Base-by-base conservation (phyloP, 2,113 vertebrate genomes). In the Colossoma macropomum region DNA sequence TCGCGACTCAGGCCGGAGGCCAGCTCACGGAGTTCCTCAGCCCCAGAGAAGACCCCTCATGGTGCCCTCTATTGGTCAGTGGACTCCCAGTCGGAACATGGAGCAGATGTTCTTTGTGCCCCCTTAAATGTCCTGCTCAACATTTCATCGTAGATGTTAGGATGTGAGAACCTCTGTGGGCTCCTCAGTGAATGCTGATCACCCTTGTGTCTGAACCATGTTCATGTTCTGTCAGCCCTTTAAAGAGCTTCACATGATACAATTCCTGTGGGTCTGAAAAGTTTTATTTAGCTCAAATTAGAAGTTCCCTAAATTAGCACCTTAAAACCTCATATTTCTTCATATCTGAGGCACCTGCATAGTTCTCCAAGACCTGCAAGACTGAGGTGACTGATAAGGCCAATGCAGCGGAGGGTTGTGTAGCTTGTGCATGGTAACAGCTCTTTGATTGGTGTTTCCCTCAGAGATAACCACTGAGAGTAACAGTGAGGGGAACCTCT, bases 1-100 rank as follows among this genome's bases (percentile, higher is more conserved):
- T 81, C 95, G 92, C 7, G 92, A 95, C 0, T 27, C 82, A 0
- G 93, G 93, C n/a, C 92, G 95, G 80, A 93, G 95, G 89, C 84
- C 89, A 41, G 84, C 94, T 74, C 96, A 93, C 0, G 86, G 95
- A 17, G 88, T 93, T 5, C 54, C 92, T 0, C 95, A 93, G 65
- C 93, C 95, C 60, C 96, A 93, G 84, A 94, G 96, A 90, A 93
- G 94, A 84, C 95, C 95, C 17, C 85, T 94, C 78, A 88, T 91
- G 90, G 96, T 95, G 86, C 96, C 96, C 2, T 93, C 97, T 81
- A 96, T 96, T 81, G 98, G 98, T 99, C 82, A 98, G 98, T 99
- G 91, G 48, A 59, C 38, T 60, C 60, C 15, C 16, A 65, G 38
- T 38, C 23, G 41, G 75, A 27, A 65, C 32, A 32, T 66, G n/a